A percentile compares a stretch with the other conserved stretches of the same genome.
Conservation (phyloP, 2,888 invertebrate genomes). For the Leptinotarsa juncta region DNA sequence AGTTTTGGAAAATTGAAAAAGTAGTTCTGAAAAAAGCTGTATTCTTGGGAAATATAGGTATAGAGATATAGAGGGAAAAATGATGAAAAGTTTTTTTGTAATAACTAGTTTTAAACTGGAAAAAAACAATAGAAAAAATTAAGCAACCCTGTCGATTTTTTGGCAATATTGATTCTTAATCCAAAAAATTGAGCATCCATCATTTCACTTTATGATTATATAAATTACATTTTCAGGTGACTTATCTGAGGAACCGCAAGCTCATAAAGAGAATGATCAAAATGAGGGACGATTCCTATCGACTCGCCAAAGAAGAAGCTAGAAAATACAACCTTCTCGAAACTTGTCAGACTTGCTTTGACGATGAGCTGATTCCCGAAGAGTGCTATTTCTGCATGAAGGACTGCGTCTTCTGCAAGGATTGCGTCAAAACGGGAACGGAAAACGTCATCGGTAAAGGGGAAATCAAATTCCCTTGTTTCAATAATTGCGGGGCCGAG, state of each 20-base stretch:
- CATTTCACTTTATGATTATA: background rate
- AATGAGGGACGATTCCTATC: constrained; percentile 56
- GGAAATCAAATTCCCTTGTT: constrained; percentile 66
- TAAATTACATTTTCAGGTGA: constrained; percentile 50
- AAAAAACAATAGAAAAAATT: too few relatives aligned
- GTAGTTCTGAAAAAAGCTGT: too few relatives aligned
- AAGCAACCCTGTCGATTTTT: too few relatives aligned
- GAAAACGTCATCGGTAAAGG: constrained; percentile 65
- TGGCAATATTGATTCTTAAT: too few relatives aligned
- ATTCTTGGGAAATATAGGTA: too few relatives aligned
- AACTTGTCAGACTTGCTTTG: constrained; percentile 70
- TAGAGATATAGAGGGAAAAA: too few relatives aligned
- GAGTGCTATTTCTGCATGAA: constrained; percentile 61
- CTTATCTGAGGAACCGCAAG: constrained; percentile 58
- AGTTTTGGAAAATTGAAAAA: too few relatives aligned
- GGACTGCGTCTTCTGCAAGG: constrained; percentile 64
- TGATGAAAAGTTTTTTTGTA: too few relatives aligned
- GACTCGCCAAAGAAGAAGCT: constrained; percentile 58
- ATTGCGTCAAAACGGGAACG: constrained; percentile 64
- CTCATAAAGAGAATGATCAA: constrained; percentile 57
- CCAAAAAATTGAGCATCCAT: too few relatives aligned
- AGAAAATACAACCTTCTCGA: constrained; percentile 57
- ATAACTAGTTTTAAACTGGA: too few relatives aligned
- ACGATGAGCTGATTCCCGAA: constrained; percentile 67
- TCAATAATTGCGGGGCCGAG: constrained; percentile 63